These are phyloP conservation scores for Girardinus metallicus DNA, from an alignment of 2,797 vertebrate species.

Conservation along the genomic window DNA sequence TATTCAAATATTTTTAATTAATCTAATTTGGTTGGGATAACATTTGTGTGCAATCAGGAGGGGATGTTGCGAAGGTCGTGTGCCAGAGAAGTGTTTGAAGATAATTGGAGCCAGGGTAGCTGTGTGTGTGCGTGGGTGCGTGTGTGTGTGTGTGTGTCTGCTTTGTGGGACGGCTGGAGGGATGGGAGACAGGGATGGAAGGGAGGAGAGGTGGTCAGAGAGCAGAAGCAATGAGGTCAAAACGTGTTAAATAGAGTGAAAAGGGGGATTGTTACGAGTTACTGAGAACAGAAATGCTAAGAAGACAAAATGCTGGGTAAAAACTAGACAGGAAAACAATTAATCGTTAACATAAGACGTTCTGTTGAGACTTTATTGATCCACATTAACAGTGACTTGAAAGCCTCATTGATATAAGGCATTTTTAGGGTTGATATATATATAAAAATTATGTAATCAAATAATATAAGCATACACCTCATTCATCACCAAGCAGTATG, in stretches of 20 bases:
- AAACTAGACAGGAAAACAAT: background rate
- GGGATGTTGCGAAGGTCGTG: constrained; percentile 82
- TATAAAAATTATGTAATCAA: background rate
- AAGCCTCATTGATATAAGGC: background rate
- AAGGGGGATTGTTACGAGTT: background rate
- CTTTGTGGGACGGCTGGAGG: constrained; percentile 62
- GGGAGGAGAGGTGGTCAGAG: constrained; percentile 66
- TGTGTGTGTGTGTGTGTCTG: constrained; percentile 35
- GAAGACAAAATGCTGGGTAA: background rate
- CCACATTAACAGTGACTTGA: background rate
- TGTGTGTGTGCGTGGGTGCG: constrained; percentile 21
- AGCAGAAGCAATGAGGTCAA: constrained; percentile 29
- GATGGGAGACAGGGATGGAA: constrained; percentile 69
- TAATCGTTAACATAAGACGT: background rate
- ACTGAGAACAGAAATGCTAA: background rate
- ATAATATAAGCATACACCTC: background rate
- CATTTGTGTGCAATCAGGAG: constrained; percentile 85
- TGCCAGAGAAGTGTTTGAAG: constrained; percentile 84
- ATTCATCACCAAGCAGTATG: background rate
- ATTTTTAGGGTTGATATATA: background rate
- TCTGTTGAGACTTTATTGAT: background rate
- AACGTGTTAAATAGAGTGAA: constrained; percentile 7
- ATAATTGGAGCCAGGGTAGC: constrained; percentile 82
- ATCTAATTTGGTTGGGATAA: constrained; percentile 85
- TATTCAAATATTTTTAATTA: constrained; percentile 86